Conservation (phyloP, 2,797 vertebrate species). For the Schizothorax lantsangensis region DNA sequence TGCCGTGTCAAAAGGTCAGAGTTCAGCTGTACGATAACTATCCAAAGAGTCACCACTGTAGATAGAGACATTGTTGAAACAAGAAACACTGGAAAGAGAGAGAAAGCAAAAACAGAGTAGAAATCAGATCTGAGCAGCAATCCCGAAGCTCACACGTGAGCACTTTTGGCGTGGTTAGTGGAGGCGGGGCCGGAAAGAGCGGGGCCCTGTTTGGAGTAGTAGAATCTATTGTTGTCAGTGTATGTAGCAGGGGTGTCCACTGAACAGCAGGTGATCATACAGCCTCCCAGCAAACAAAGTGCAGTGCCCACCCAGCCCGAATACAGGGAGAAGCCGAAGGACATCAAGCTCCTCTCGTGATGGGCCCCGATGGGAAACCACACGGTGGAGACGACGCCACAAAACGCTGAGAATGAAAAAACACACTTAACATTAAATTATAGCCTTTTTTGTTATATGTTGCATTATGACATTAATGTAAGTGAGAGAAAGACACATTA, state of each 20-base stretch:
- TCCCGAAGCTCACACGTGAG: constrained; percentile 84
- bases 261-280: constrained; percentile 87
- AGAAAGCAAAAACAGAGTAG: neutral
- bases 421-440: neutral
- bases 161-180: constrained; percentile 92
- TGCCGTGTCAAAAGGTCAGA: constrained; percentile 52
- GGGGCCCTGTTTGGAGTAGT: constrained; percentile 86
- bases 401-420: constrained; percentile 79
- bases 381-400: constrained; percentile 88
- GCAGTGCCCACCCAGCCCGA: constrained; percentile 92
- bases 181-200: constrained; percentile 70
- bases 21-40: constrained; percentile 58
- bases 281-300: constrained; percentile 88
- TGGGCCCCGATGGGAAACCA: constrained; percentile 96
- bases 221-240: constrained; percentile 91
- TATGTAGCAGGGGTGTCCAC: constrained; percentile 83
- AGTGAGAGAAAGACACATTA: neutral
- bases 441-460: neutral
- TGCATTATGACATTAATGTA: neutral
- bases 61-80: constrained; percentile 47
- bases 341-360: constrained; percentile 87
- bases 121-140: constrained; percentile 32
- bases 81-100: constrained; percentile 10
- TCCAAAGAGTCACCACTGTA: constrained; percentile 52
- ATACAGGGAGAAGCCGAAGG: constrained; percentile 95